Conservation (phyloP, 1,140 invertebrate species). For the Anoplophora glabripennis region DNA sequence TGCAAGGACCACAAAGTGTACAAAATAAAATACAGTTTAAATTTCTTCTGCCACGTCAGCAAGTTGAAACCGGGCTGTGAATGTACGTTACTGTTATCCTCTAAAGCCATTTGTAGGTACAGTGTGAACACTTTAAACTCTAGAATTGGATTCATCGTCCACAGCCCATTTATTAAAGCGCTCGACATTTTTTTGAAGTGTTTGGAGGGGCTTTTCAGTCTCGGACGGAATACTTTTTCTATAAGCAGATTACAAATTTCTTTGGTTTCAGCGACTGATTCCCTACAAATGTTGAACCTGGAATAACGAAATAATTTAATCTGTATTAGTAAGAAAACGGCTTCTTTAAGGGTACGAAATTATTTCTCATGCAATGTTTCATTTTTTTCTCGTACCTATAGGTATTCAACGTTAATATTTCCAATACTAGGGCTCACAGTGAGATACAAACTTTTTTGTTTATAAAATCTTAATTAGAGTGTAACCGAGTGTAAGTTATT, state of each 20-base stretch:
- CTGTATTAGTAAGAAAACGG: background rate
- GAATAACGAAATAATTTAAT: constrained; percentile 18
- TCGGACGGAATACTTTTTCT: constrained; percentile 25
- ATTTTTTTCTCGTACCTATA: no score
- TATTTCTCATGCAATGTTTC: background rate
- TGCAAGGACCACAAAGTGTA: constrained; percentile 3
- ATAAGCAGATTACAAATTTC: constrained; percentile 39
- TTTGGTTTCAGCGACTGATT: constrained; percentile 41
- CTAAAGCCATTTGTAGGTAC: constrained; percentile 24
- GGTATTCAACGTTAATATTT: background rate
- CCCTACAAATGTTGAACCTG: constrained; percentile 45
- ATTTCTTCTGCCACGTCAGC: background rate
- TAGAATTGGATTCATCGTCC: constrained; percentile 37
- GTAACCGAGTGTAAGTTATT: no score
- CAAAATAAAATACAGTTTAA: constrained; percentile 3
- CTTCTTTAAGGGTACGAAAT: background rate
- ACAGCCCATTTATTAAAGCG: constrained; percentile 40
- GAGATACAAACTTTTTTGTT: no score
- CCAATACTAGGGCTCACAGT: no score
- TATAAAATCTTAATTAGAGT: no score
- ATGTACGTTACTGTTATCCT: constrained; percentile 6
- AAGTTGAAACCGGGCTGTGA: constrained; percentile 2
- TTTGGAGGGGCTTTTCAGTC: constrained; percentile 24
- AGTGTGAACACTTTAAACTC: constrained; percentile 27
- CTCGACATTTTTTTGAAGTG: constrained; percentile 34